Base-by-base conservation (phyloP, 37 sponge, comb jelly and placozoan genomes). In the Petrosia ficiformis region DNA sequence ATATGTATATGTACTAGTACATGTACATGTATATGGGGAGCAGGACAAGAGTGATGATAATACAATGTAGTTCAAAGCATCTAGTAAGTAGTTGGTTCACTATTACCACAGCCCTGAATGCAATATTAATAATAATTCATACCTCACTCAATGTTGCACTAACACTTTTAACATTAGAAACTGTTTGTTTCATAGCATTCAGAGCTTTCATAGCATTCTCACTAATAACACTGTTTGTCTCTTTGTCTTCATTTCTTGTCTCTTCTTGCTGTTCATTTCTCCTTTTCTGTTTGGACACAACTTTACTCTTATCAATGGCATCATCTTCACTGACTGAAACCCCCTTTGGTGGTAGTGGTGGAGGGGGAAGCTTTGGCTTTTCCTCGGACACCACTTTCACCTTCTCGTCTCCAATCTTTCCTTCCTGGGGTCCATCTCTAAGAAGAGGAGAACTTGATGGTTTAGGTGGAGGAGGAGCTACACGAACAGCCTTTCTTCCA, bases 401-500 rank as follows among this genome's bases (percentile, higher is more conserved):
- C 54, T 8, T 48, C 54, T 8, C 14, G 8, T 48, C 54, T 48
- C 14, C 54, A 48, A 14, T 48, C 14, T 48, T 48, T 19, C 54
- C 54, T 48, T 48, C 14, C 54, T 8, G 14, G 8, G 54, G 54
- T 19, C 54, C 14, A 8, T 14, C 14, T 48, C 14, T 48, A 48
- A 19, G 54, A 48, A 48, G 54, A 48, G 54, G 14, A 48, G 54
- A 48, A 14, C 54, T 48, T 19, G 54, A 48, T 48, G 28, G 63
- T n/a, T 61, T 61, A 6, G 63, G 63, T 26, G 63, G 63, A 29
- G 63, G 63, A 61, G 63, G 63, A n/a, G 63, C 63, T 5, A 11
- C 28, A n/a, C n/a, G n/a, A n/a, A n/a, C n/a, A n/a, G n/a, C n/a
- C 26, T 61, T 11, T 6, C 63, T 24, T 61, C 28, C 28, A 5